phyloP scores from a whole-genome alignment of 1,140 invertebrate species.

The Asobara japonica region DNA sequence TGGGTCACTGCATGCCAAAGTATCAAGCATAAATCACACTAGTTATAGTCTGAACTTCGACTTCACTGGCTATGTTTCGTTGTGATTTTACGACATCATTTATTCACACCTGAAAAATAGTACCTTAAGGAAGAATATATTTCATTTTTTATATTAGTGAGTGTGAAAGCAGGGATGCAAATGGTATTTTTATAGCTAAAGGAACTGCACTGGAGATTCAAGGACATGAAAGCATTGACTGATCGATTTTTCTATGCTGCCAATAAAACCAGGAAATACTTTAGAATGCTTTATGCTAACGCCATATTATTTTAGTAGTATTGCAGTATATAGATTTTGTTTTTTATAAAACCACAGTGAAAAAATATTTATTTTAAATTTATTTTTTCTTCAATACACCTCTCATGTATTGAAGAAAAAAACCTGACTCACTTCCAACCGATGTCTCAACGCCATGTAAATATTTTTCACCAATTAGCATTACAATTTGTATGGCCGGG shows the following conservation, averaged over 20 bases:
- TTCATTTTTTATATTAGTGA: background rate
- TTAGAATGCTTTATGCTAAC: background rate
- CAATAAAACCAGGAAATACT: background rate
- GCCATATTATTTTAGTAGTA: background rate
- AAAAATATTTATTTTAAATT: background rate
- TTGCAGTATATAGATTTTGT: background rate
- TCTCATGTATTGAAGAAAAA: too few relatives aligned
- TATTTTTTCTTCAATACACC: too few relatives aligned
- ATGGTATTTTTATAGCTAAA: background rate
- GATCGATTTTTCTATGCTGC: background rate
- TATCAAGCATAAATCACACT: background rate
- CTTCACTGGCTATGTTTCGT: background rate
- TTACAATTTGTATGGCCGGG: background rate
- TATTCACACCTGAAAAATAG: background rate
- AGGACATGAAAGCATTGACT: background rate
- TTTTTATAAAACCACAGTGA: background rate
- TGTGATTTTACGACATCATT: background rate
- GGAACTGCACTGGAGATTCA: background rate
- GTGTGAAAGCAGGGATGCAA: too few relatives aligned
- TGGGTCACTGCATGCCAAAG: background rate
- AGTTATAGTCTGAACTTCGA: background rate
- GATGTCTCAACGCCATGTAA: background rate
- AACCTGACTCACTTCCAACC: too few relatives aligned
- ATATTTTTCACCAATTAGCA: background rate
- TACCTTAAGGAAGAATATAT: background rate